These are phyloP conservation scores for Eulithis testata DNA, from an alignment of 2,888 invertebrate genomes.

Conservation along the genomic window DNA sequence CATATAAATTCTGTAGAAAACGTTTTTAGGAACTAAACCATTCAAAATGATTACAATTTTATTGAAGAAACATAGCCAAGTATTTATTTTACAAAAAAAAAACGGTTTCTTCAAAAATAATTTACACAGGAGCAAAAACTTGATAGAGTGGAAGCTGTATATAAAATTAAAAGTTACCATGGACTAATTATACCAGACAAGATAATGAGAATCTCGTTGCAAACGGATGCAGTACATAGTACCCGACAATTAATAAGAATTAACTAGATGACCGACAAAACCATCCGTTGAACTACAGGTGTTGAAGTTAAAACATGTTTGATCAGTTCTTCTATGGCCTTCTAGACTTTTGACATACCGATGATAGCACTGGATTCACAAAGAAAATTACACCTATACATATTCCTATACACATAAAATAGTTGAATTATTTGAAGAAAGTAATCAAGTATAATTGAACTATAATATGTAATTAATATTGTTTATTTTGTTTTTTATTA, in stretches of 20 bases:
- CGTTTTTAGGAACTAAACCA: no score
- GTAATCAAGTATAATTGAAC: no score
- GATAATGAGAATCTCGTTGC: constrained; percentile 69
- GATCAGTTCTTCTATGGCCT: constrained; percentile 11
- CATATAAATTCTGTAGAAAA: no score
- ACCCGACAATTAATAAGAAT: constrained; percentile 73
- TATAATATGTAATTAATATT: no score
- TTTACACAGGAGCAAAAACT: not conserved
- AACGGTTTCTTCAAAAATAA: constrained; percentile 9
- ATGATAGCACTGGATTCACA: no score
- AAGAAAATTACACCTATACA: no score
- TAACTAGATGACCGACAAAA: constrained; percentile 62
- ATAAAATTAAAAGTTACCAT: constrained; percentile 26
- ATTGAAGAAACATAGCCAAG: no score
- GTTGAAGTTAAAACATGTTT: constrained; percentile 42
- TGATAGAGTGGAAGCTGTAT: no score
- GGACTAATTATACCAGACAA: constrained; percentile 47
- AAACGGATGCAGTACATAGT: constrained; percentile 70
- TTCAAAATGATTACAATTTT: no score
- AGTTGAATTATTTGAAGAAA: no score
- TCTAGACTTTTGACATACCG: constrained; percentile 1
- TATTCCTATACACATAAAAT: no score
- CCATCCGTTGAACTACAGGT: constrained; percentile 62
- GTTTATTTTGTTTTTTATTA: no score
- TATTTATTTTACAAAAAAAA: not conserved